Evolutionary conservation across 1,140 invertebrate species (phyloP).

Genomic region (Penaeus japonicus): DNA sequence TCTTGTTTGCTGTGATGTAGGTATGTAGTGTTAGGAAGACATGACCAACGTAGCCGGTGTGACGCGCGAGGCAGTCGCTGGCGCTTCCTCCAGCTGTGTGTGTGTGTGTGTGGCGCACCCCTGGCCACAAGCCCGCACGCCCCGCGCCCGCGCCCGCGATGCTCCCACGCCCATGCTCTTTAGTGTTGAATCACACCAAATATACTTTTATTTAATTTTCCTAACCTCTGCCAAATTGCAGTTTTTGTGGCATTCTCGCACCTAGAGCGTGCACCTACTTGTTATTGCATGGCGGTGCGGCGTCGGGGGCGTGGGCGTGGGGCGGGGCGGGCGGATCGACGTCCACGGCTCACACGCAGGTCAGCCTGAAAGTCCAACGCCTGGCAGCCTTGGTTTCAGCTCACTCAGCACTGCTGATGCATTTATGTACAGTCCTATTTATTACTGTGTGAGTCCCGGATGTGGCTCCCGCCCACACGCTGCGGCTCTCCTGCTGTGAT

Average conservation of each 20-base stretch:
- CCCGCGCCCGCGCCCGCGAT: neutral
- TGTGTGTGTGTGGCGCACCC: too few relatives aligned
- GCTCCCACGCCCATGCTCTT: too few relatives aligned
- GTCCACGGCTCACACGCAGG: neutral
- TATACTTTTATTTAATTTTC: neutral
- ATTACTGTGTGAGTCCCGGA: conserved; percentile 40
- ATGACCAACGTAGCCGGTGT: conserved; percentile 14
- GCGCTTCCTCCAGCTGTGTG: neutral
- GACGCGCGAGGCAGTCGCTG: neutral
- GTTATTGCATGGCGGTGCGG: conserved; percentile 1
- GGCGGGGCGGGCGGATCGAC: neutral
- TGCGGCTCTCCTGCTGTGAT: neutral
- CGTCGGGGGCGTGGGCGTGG: neutral
- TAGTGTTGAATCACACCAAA: too few relatives aligned
- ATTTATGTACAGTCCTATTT: conserved; percentile 56
- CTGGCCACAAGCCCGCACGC: neutral
- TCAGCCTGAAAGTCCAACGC: conserved; percentile 18
- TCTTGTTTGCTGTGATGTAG: conserved; percentile 57
- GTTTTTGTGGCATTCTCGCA: conserved; percentile 14
- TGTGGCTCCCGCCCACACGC: conserved; percentile 1
- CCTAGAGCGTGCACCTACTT: conserved; percentile 26
- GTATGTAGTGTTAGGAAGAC: conserved; percentile 37
- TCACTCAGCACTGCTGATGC: conserved; percentile 52
- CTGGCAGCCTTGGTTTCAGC: conserved; percentile 43
- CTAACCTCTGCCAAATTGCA: conserved; percentile 8